phyloP scores from a whole-genome alignment of 2,888 invertebrate species.

The Corythucha ciliata region DNA sequence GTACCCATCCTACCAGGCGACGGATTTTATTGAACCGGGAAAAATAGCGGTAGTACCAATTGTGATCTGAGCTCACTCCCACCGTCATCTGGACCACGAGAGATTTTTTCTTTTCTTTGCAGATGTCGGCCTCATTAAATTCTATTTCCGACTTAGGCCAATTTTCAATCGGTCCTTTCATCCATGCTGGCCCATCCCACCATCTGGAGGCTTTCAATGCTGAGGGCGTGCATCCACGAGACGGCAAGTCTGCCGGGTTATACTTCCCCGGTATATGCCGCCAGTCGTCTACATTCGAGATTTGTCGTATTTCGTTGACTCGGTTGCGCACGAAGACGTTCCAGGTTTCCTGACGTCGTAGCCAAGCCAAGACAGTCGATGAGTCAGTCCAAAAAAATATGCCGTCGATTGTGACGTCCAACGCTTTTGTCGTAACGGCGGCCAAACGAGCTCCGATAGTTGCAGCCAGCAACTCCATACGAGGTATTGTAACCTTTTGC shows the following conservation, averaged over 20 bases:
- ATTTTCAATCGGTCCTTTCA: neutral
- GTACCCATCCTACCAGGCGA: constrained; percentile 7
- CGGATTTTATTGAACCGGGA: constrained; percentile 4
- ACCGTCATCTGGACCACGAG: neutral
- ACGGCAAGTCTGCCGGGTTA: constrained; percentile 20
- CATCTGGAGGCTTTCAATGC: neutral
- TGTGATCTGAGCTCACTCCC: too few species aligned
- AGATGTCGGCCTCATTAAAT: neutral
- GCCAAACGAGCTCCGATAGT: too few species aligned
- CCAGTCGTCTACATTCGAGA: constrained; percentile 7
- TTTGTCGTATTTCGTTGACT: constrained; percentile 10
- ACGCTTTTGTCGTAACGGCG: too few species aligned
- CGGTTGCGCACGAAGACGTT: constrained; percentile 20
- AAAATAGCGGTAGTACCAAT: too few species aligned
- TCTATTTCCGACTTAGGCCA: neutral
- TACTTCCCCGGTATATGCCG: constrained; percentile 9
- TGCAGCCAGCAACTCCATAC: constrained; percentile 14
- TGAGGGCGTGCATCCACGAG: constrained; percentile 17
- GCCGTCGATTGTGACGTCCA: neutral
- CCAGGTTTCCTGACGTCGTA: constrained; percentile 18
- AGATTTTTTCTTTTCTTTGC: neutral
- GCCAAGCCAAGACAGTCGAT: constrained; percentile 17
- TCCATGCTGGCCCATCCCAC: constrained; percentile 18
- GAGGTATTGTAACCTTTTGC: constrained; percentile 3
- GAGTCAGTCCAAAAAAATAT: constrained; percentile 23